Evolutionary conservation across 2,113 vertebrate species (phyloP), one percentile per base, ranked within the genome.

Genomic region (Lates calcarifer): DNA sequence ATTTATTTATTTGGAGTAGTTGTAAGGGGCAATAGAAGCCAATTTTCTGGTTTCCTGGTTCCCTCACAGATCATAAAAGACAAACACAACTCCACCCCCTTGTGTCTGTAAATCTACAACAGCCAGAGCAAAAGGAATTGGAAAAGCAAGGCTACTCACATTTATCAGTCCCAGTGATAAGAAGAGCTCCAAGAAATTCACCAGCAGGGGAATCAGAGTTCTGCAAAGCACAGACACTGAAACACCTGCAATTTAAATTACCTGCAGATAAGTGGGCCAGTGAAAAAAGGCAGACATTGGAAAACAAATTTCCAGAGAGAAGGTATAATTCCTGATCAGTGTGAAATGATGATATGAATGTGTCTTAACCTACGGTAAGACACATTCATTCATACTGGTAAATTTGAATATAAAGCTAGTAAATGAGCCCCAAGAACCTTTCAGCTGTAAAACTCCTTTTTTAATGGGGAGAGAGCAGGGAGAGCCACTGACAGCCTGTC

Each of bases 81-180:
- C 70, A 79, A 82, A 78, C 39, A 72, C 56, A 62, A 33, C 49
- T 76, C 61, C 72, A 64, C 72, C 26, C 75, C 47, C 56, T 22
- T 26, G 63, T 61, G 33, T 74, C 70, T 43, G 14, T 13, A 43
- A 26, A 1, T 61, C 45, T 43, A 22, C 24, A 31, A 24, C 39
- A 60, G 5, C 43, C 43, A 49, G 8, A 78, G 55, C 56, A 45
- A 66, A 68, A 82, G 26, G 35, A 37, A 72, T 28, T 47, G 2
- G 33, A 84, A 26, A 75, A 37, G 33, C 45, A 51, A 67, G 9
- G 61, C 53, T 62, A 3, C 53, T 77, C 61, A 37, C 26, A 39
- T 87, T 82, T 71, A 75, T 84, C 75, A 85, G 65, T 29, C 55
- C 60, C 35, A 26, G 31, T 41, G 47, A 63, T 76, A 75, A 64